A percentile compares a stretch with the other conserved stretches of the same genome.
Conservation (phyloP, 2,113 vertebrate species). For the Natator depressus region DNA sequence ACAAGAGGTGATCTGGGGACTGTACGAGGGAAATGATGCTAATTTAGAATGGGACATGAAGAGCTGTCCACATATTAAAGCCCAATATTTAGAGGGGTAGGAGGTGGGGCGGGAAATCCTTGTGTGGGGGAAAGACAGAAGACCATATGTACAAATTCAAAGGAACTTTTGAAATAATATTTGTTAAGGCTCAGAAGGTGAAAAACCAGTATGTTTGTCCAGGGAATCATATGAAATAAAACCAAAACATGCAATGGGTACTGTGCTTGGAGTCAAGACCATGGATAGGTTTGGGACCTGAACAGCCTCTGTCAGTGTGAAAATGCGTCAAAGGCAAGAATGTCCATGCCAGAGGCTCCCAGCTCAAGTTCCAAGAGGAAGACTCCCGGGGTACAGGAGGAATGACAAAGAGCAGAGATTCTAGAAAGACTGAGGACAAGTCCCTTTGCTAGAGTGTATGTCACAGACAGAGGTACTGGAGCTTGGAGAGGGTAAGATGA, state of each 20-base stretch:
- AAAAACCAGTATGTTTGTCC: conserved; percentile 45
- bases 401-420: not conserved
- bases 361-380: rapidly evolving
- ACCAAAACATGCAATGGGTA: not conserved
- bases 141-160: conserved; percentile 21
- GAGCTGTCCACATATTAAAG: not conserved
- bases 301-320: conserved; percentile 26
- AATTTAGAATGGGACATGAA: not conserved
- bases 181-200: conserved; percentile 25
- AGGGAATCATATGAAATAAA: conserved; percentile 56
- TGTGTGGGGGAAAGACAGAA: conserved; percentile 33
- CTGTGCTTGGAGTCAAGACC: not conserved
- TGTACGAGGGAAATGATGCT: not conserved
- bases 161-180: conserved; percentile 45
- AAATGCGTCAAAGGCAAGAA: not conserved
- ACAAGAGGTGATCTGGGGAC: not conserved
- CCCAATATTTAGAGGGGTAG: not conserved
- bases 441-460: not conserved
- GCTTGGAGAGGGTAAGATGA: not conserved
- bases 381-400: rapidly evolving
- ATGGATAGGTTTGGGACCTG: rapidly evolving
- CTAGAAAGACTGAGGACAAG: not conserved
- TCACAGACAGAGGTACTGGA: not conserved
- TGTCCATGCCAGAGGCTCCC: not conserved
- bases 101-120: not conserved